Percentiles rank a stretch among this genome's conserved stretches.
Conservation (phyloP, 2,113 vertebrate genomes). For the Corydoras sp. region DNA sequence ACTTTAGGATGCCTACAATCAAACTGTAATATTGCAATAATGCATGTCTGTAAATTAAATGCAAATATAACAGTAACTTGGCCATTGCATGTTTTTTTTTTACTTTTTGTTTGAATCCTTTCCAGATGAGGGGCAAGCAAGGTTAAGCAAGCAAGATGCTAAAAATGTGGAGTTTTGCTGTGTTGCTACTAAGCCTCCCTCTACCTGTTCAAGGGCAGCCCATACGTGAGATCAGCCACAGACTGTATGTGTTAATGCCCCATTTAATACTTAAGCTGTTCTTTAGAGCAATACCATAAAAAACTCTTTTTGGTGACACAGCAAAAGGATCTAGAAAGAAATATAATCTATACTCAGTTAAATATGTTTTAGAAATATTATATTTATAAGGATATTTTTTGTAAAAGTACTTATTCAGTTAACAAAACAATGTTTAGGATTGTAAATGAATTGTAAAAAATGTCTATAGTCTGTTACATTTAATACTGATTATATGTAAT, state of each 20-base stretch:
- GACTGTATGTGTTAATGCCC: slow-evolving; percentile 71
- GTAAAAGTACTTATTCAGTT: slow-evolving; percentile 3
- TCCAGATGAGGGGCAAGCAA: slow-evolving; percentile 38
- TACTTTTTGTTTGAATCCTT: slow-evolving; percentile 14
- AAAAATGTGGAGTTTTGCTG: slow-evolving; percentile 78
- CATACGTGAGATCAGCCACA: slow-evolving; percentile 72
- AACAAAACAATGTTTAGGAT: slow-evolving; percentile 16
- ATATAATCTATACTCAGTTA: too few relatives aligned
- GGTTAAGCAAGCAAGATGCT: slow-evolving; percentile 72
- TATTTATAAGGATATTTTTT: too few relatives aligned
- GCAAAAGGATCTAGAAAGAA: too few relatives aligned
- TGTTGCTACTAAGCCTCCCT: slow-evolving; percentile 82
- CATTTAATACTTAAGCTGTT: too few relatives aligned
- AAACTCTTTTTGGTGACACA: too few relatives aligned
- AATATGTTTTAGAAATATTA: too few relatives aligned
- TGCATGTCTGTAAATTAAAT: background rate
- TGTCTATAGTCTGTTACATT: slow-evolving; percentile 52
- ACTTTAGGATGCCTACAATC: background rate
- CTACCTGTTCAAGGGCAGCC: slow-evolving; percentile 75
- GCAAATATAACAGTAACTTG: background rate
- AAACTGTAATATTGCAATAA: background rate
- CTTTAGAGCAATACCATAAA: too few relatives aligned
- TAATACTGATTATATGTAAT: background rate
- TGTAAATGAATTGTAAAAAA: background rate
- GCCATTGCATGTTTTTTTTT: background rate